Evolutionary conservation across 2,797 vertebrate species (phyloP), one percentile per base, ranked within the genome.

Genomic region (Propithecus perrieri): DNA sequence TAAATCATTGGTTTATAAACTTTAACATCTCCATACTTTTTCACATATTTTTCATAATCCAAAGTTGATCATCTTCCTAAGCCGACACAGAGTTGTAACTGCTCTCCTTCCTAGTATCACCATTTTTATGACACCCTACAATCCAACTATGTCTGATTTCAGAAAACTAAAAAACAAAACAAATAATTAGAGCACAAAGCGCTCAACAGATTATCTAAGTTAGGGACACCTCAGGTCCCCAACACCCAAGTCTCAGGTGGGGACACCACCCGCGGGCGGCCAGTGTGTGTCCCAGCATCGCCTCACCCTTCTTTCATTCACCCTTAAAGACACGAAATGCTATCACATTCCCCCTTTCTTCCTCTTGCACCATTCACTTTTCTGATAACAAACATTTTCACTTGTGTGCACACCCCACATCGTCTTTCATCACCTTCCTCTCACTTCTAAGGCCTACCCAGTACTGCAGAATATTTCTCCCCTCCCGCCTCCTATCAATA

Each of bases 181-280:
- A 28, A 28, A 55, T 28, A 46, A 41, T 0, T 9, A 48, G 13
- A 48, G 7, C 15, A 38, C 2, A 9, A 2, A n/a, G 20, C 55
- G 24, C 18, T 18, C 48, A 53, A 69, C n/a, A 18, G 10, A 7
- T 24, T 33, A 9, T 2, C 28, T 33, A 75, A 10, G 48, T 41
- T 13, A 41, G 63, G 67, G 5, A 33, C 0, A 3, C 6, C 24
- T 3, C 28, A 10, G 26, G 14, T 12, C 30, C 13, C n/a, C 24
- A 55, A 46, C 30, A 67, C 4, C 38, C 53, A n/a, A 26, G 69
- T 20, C 43, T 12, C n/a, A 20, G 33, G 28, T 41, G 14, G n/a
- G 43, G 28, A 38, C 43, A 4, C 2, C 5, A n/a, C 38, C 1
- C 15, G 12, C 1, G 1, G 35, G n/a, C 8, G 7, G 14, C 78